Evolutionary conservation across 2,888 invertebrate species (phyloP), one percentile per base, ranked within the genome.

Genomic region (Sesia apiformis): DNA sequence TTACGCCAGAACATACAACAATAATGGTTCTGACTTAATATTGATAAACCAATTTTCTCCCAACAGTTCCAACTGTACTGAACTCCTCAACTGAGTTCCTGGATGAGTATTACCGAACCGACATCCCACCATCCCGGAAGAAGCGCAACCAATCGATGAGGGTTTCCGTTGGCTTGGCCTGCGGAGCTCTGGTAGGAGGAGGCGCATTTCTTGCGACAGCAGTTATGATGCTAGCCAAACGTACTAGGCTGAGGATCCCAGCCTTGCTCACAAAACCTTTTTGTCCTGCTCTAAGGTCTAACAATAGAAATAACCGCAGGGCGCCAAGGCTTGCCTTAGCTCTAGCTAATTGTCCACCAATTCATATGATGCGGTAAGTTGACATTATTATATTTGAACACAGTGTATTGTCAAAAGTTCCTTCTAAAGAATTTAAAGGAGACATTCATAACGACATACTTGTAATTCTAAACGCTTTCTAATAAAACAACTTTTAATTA

Each of bases 181-280:
- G 86, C 60, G 84, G 86, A 0, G 88, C 79, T 0, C 54, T 87
- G 3, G 78, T 84, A 76, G 74, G 93, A 76, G 70, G 93, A 78
- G 65, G 93, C 74, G 80, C 92, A 79, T 61, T 93, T 88, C 65
- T 92, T 75, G 85, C 92, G 43, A 88, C 90, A 1, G 92, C 93
- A 56, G 92, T 93, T 5, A 91, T 94, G 0, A 79, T 95, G 3
- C 91, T 94, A 23, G 93, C 93, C 0, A 86, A 85, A 57, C 74
- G 80, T 38, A 76, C 81, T 1, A 69, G 88, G 39, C 70, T 85
- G 4, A 69, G 87, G 39, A 84, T 88, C 3, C 84, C 87, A 0
- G 82, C 84, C 38, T 60, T 88, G 66, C 62, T 88, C 4, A 91
- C 78, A 84, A 92, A 82, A 66, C 86, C 82, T 1, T 87, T 86